Percentiles rank a stretch among this genome's conserved stretches.
phyloP scores from a whole-genome alignment of 2,797 vertebrate species.

The Pangasius krempfi region DNA sequence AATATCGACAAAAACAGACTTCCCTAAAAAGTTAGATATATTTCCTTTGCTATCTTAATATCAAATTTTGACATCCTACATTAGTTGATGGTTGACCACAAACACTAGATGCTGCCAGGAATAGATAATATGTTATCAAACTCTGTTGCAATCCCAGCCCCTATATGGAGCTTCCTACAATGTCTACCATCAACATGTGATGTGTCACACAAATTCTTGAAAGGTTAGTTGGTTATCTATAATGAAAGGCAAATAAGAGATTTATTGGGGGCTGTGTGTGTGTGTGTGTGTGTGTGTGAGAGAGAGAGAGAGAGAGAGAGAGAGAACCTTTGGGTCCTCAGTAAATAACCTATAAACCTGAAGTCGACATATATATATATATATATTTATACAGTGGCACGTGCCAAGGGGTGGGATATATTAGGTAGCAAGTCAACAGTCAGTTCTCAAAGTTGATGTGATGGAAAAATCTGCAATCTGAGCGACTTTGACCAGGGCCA shows the following conservation, averaged over 20 bases:
- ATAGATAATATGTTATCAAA: constrained; percentile 1
- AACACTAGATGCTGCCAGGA: background rate
- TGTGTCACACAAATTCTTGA: background rate
- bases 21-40: constrained; percentile 17
- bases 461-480: too few relatives aligned
- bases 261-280: background rate
- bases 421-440: too few relatives aligned
- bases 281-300: background rate
- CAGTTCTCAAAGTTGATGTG: too few relatives aligned
- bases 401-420: too few relatives aligned
- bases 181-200: background rate
- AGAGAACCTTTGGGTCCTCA: background rate
- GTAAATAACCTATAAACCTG: too few relatives aligned
- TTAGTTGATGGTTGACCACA: constrained; percentile 65
- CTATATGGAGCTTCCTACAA: background rate
- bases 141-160: background rate
- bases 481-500: too few relatives aligned
- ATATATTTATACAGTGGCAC: too few relatives aligned
- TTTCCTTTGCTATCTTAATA: constrained; percentile 33
- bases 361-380: too few relatives aligned
- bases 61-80: constrained; percentile 48
- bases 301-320: background rate
- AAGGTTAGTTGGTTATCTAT: background rate
- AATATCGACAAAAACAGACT: background rate
- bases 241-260: background rate